Conservation (phyloP, 2,113 vertebrate species). For the Tenrec ecaudatus region DNA sequence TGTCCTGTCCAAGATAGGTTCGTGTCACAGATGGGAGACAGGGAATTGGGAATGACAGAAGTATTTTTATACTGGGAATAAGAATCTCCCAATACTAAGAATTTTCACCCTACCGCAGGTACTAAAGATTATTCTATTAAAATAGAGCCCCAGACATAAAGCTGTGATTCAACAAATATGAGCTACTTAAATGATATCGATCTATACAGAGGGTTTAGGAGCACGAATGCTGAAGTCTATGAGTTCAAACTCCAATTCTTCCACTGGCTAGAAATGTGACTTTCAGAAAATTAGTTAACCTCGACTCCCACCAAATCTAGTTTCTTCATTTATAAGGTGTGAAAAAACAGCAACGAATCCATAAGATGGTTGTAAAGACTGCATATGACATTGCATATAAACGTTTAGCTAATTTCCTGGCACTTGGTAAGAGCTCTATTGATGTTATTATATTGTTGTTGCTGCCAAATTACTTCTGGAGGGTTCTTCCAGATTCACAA, state of each 20-base stretch:
- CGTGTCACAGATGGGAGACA: not conserved
- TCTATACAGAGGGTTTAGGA: not conserved
- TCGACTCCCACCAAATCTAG: not conserved
- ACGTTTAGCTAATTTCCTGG: not conserved
- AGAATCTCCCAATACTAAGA: not conserved
- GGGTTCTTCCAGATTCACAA: not conserved
- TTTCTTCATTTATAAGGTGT: not conserved
- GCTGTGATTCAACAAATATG: not conserved
- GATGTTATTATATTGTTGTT: not conserved
- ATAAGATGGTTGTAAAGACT: conserved; percentile 10
- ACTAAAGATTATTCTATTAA: not conserved
- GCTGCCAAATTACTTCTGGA: not conserved
- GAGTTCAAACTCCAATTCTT: conserved; percentile 27
- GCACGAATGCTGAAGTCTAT: not conserved
- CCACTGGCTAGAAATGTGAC: not conserved
- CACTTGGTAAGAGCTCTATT: not conserved
- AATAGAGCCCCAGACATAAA: not conserved
- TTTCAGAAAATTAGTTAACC: not conserved
- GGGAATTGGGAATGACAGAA: not conserved
- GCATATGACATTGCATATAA: not conserved
- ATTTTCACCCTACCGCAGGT: not conserved
- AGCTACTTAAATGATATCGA: not conserved
- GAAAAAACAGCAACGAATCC: not conserved
- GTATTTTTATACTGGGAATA: not conserved
- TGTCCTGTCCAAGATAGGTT: not conserved